These are phyloP conservation scores for Centrocercus urophasianus DNA, from an alignment of 2,113 vertebrate genomes.

Conservation along the genomic window DNA sequence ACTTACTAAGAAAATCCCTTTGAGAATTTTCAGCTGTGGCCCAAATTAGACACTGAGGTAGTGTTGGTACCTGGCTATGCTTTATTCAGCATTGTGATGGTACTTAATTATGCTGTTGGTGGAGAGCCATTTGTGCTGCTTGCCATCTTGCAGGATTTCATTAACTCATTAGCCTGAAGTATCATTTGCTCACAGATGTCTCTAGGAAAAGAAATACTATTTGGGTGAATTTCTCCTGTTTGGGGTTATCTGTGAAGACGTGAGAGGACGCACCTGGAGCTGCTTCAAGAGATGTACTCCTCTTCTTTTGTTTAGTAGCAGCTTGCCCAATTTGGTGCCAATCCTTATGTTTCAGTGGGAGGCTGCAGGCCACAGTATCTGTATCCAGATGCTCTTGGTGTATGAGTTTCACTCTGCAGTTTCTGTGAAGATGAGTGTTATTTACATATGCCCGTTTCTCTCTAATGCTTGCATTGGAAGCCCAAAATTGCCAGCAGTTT, in stretches of 20 bases:
- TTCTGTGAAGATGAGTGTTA: not conserved
- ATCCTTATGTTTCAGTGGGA: not conserved
- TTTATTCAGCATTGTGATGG: not conserved
- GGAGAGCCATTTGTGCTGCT: conserved; percentile 11
- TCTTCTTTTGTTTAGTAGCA: conserved; percentile 24
- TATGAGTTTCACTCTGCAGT: not conserved
- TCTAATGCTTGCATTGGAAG: not conserved
- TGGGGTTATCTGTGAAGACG: conserved; percentile 37
- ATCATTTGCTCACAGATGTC: conserved; percentile 49
- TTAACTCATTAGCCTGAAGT: conserved; percentile 59
- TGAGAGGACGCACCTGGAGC: conserved; percentile 12
- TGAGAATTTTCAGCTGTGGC: not conserved
- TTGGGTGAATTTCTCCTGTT: conserved; percentile 26
- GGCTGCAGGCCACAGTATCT: not conserved
- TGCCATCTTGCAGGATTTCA: conserved; percentile 15
- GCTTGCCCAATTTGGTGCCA: conserved; percentile 1
- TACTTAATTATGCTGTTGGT: not conserved
- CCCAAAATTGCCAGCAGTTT: not conserved
- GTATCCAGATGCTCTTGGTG: not conserved
- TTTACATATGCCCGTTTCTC: not conserved
- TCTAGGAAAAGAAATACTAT: not conserved
- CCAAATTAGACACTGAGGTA: not conserved
- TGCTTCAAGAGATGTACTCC: not conserved
- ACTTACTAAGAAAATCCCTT: not conserved
- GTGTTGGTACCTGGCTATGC: not conserved